Percentiles rank a stretch among this genome's conserved stretches.
Conservation (phyloP, 2,113 vertebrate species). For the Petrocephalus zakoni region DNA sequence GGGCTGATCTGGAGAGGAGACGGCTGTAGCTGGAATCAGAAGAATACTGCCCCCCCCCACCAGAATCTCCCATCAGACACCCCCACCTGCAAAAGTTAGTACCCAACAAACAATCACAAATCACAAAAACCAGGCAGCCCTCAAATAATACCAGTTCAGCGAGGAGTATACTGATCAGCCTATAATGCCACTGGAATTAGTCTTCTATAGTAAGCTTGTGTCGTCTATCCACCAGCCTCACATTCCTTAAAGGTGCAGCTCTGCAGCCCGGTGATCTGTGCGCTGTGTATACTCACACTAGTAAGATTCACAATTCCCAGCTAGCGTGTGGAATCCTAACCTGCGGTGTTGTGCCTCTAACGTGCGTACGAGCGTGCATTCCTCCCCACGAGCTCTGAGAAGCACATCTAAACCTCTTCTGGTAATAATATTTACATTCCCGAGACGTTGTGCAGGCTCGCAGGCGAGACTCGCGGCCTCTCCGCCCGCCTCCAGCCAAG, state of each 20-base stretch:
- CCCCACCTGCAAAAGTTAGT: not conserved
- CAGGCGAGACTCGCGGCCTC: not conserved
- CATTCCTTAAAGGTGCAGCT: not conserved
- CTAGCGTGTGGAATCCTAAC: not conserved
- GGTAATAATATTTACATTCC: constrained; percentile 21
- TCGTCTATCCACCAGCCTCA: not conserved
- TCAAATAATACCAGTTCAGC: not conserved
- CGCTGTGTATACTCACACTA: not conserved
- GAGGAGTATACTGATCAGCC: not conserved
- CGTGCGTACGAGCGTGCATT: not conserved
- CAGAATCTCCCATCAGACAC: not conserved
- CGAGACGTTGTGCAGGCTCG: not conserved
- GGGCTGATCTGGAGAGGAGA: constrained; percentile 17
- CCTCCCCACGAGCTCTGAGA: not conserved
- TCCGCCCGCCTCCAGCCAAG: not conserved
- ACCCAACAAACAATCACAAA: not conserved
- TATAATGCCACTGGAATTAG: not conserved
- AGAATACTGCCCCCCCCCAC: not conserved
- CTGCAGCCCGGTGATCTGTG: not conserved
- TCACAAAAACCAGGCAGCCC: not conserved
- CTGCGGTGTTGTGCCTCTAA: not conserved
- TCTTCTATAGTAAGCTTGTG: not conserved
- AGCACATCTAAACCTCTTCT: not conserved
- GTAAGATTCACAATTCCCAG: not conserved
- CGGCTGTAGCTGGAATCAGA: not conserved